Evolutionary conservation across 2,888 invertebrate species (phyloP).

Genomic region (Amblyjoppa fuscipennis): DNA sequence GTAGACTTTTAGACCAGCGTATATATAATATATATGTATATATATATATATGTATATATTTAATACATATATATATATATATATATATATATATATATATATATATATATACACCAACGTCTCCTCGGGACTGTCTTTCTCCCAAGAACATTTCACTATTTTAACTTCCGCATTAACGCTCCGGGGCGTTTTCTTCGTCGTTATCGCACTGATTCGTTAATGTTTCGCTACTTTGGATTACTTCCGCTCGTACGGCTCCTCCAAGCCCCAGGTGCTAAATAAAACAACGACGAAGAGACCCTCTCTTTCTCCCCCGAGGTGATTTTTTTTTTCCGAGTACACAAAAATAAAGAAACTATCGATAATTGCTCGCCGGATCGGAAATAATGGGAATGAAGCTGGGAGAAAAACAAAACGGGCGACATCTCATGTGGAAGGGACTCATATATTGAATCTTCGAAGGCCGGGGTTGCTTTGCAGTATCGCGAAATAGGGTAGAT

Average conservation of each 20-base stretch:
- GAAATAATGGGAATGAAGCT: not conserved
- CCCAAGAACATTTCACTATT: constrained; percentile 49
- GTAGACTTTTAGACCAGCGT: constrained; percentile 42
- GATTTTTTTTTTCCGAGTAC: not conserved
- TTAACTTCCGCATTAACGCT: constrained; percentile 62
- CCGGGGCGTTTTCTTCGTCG: constrained; percentile 42
- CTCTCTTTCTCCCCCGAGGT: not conserved
- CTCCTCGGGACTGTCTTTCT: constrained; percentile 30
- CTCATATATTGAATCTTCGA: too few relatives aligned
- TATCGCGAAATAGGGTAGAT: too few relatives aligned
- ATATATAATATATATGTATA: not conserved
- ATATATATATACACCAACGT: not conserved
- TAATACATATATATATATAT: not conserved
- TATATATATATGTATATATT: constrained; percentile 15
- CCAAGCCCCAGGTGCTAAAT: constrained; percentile 1
- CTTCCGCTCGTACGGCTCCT: not conserved
- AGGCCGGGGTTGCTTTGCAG: too few relatives aligned
- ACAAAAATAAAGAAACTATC: not conserved
- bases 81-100: constrained; percentile 13
- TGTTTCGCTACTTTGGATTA: constrained; percentile 38
- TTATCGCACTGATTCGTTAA: constrained; percentile 58
- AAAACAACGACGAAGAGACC: constrained; percentile 1
- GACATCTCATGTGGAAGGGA: too few relatives aligned
- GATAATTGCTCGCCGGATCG: constrained; percentile 3
- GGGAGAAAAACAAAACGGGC: too few relatives aligned